Evolutionary conservation across 2,113 vertebrate genomes (phyloP).

Genomic region (Thunnus maccoyii): DNA sequence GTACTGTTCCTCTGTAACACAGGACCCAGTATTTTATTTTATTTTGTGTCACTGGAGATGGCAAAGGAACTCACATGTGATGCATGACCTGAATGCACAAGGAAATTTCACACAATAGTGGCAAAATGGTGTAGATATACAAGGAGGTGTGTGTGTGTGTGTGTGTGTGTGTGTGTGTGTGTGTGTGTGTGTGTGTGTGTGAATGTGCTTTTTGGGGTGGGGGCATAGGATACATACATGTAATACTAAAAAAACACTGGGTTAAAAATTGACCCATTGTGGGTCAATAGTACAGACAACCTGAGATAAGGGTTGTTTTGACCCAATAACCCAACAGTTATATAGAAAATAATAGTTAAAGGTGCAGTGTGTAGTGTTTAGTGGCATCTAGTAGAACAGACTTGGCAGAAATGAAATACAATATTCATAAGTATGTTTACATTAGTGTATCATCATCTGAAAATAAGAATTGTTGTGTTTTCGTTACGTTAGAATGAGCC

Average conservation of each 20-base stretch:
- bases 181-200: no score
- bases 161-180: background rate
- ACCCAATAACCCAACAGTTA: background rate
- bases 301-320: background rate
- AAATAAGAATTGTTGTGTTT: no score
- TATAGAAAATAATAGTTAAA: background rate
- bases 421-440: no score
- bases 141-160: background rate
- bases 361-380: no score
- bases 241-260: background rate
- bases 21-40: constrained; percentile 46
- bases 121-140: background rate
- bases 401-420: no score
- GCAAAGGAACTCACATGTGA: constrained; percentile 9
- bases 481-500: no score
- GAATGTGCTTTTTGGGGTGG: background rate
- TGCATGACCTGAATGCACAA: constrained; percentile 15
- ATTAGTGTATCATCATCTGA: no score
- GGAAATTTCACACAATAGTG: background rate
- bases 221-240: background rate
- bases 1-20: constrained; percentile 23
- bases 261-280: background rate
- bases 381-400: no score
- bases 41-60: constrained; percentile 40
- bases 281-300: no score